Conservation (phyloP, 2,888 invertebrate species). For the Leucophora obtusa region DNA sequence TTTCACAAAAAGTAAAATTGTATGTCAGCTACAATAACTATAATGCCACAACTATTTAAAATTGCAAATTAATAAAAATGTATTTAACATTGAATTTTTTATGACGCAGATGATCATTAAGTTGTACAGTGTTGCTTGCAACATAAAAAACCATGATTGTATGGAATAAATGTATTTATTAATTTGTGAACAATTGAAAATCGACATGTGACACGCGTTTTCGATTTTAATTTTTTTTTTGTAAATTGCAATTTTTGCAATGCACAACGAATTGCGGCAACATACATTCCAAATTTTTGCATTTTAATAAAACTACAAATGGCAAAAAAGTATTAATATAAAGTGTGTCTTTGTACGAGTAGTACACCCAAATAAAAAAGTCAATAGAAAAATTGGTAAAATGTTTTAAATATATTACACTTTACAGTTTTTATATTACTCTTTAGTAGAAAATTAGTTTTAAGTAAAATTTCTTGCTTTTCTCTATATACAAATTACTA, state of each 20-base stretch:
- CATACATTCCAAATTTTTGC: constrained; percentile 40
- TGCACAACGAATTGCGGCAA: constrained; percentile 54
- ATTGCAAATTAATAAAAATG: constrained; percentile 12
- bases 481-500: no score
- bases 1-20: constrained; percentile 10
- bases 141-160: not conserved
- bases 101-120: constrained; percentile 48
- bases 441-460: no score
- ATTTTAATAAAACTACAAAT: constrained; percentile 23
- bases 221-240: constrained; percentile 67
- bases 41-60: constrained; percentile 24
- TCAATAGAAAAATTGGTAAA: no score
- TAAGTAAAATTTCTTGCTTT: no score
- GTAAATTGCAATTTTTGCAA: constrained; percentile 57
- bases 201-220: constrained; percentile 77
- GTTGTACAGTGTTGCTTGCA: constrained; percentile 36
- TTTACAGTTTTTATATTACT: no score
- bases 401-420: no score
- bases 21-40: constrained; percentile 20
- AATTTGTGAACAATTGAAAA: constrained; percentile 77
- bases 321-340: not conserved
- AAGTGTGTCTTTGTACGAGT: no score
- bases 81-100: constrained; percentile 41
- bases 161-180: constrained; percentile 68
- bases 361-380: no score